phyloP scores from a whole-genome alignment of 2,888 invertebrate species.

The Geotrupes spiniger region DNA sequence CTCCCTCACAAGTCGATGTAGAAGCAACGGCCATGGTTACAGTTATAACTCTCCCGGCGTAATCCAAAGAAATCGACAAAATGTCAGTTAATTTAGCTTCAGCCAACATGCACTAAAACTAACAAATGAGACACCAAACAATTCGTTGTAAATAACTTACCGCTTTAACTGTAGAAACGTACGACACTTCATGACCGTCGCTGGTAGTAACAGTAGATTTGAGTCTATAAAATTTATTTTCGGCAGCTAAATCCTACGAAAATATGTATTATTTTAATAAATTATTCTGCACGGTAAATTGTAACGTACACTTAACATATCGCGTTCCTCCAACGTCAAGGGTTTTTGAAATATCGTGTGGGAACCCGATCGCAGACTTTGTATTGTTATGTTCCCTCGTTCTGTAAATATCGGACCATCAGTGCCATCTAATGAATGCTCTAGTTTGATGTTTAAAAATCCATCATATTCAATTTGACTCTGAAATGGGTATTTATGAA shows the following conservation, averaged over 20 bases:
- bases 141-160: conserved; percentile 46
- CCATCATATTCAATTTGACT: conserved; percentile 70
- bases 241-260: conserved; percentile 59
- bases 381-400: conserved; percentile 68
- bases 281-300: conserved; percentile 1
- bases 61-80: conserved; percentile 76
- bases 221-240: conserved; percentile 73
- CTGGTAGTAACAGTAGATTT: conserved; percentile 66
- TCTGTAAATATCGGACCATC: conserved; percentile 57
- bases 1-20: conserved; percentile 51
- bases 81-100: conserved; percentile 75
- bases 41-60: conserved; percentile 74
- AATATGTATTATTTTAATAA: conserved; percentile 9
- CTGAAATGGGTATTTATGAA: conserved; percentile 42
- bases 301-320: conserved; percentile 55
- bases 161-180: conserved; percentile 78
- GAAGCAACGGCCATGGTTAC: conserved; percentile 58
- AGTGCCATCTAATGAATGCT: conserved; percentile 62
- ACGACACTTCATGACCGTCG: conserved; percentile 65
- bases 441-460: conserved; percentile 67
- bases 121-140: conserved; percentile 9
- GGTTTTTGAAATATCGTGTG: conserved; percentile 62
- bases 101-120: conserved; percentile 65
- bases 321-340: conserved; percentile 56
- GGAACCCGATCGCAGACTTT: conserved; percentile 66